Base-by-base conservation (phyloP, 1,140 invertebrate genomes). In the fruit fly (Drosophila melanogaster) region DNA sequence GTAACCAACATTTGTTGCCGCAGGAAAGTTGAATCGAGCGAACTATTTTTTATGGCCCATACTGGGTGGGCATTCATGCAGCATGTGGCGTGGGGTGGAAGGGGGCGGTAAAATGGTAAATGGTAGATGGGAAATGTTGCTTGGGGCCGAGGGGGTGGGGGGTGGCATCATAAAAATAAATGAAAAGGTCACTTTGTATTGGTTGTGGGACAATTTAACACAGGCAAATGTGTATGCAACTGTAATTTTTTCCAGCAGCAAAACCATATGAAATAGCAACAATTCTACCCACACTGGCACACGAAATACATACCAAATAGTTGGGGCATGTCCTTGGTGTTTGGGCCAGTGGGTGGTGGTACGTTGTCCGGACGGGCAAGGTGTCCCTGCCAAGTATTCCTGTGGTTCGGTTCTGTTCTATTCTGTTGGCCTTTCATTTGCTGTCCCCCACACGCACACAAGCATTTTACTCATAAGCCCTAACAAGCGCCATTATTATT, bases 111-210 rank as follows among this genome's bases (percentile, higher is more conserved):
- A 40, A 58, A 58, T 61, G 51, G 26, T 26, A 6, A 26, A 26
- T 26, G 26, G 26, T 7, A 26, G 5, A 30, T 30, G 47, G 44
- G 11, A 51, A 24, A 37, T 35, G 57, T 1, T 12, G 0, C 8
- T 6, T 10, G 46, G 57, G 12, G 14, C 53, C 30, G 53, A 8
- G 12, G 51, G 57, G 12, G 12, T 50, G 37, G 51, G 46, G 2
- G 35, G 38, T 37, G 55, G 43, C 24, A 83, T 86, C 83, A 86
- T 87, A 86, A 86, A 86, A 86, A 87, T 87, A 86, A 87, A 86
- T 87, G 83, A 86, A 86, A 86, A 86, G 83, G 83, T 86, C 83
- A 86, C 83, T 81, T 86, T 87, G 83, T 86, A 86, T 86, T 81
- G 83, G 83, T 87, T 87, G 83, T 76, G 83, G 77, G 83, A 86